These are phyloP conservation scores for Podarcis raffonei DNA, from an alignment of 2,113 vertebrate species.

Conservation along the genomic window DNA sequence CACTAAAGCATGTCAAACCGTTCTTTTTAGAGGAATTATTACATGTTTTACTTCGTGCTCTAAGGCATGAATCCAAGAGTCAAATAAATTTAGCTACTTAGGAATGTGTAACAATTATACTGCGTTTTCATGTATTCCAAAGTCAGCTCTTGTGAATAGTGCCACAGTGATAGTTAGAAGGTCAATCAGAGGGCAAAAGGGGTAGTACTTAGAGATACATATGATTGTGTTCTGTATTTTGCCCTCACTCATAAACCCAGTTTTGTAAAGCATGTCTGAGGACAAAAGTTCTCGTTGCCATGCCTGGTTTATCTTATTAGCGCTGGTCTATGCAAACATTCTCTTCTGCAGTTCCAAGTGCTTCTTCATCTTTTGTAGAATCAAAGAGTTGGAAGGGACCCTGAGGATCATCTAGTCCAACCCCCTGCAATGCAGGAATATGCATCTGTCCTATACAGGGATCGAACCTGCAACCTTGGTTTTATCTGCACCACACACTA, in stretches of 20 bases:
- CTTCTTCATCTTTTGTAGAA: background rate
- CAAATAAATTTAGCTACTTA: conserved; percentile 22
- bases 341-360: background rate
- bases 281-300: background rate
- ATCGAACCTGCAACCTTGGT: too few species aligned
- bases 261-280: background rate
- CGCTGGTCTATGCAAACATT: conserved; percentile 5
- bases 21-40: conserved; percentile 18
- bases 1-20: background rate
- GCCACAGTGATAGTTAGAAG: conserved; percentile 1
- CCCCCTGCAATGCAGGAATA: too few species aligned
- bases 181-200: background rate
- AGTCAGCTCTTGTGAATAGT: conserved; percentile 31
- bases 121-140: conserved; percentile 13
- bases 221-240: background rate
- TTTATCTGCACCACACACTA: too few species aligned
- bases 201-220: background rate
- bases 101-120: conserved; percentile 27
- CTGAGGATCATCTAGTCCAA: too few species aligned
- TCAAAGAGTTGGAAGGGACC: too few species aligned
- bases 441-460: too few species aligned
- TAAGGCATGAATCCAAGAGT: conserved; percentile 38
- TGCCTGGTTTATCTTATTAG: background rate
- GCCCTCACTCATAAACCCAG: background rate
- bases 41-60: conserved; percentile 11